Evolutionary conservation across 2,797 vertebrate genomes (phyloP).

Genomic region (Xenopus petersii): DNA sequence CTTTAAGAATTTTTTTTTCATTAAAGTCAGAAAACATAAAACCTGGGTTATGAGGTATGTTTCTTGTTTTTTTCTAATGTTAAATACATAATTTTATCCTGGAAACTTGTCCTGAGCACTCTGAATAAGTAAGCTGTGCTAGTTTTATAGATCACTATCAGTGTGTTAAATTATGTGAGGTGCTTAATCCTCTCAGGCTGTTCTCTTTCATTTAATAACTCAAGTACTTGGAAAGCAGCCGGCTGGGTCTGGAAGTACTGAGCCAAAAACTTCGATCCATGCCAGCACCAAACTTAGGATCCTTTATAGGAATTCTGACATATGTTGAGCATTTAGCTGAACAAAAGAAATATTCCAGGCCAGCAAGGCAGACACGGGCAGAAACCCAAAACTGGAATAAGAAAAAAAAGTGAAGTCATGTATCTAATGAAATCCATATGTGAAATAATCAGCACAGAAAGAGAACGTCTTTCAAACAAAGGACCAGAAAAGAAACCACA

Average conservation of each 20-base stretch:
- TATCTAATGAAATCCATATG: conserved; percentile 46
- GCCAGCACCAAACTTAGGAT: conserved; percentile 30
- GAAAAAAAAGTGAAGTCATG: conserved; percentile 27
- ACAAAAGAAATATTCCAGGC: conserved; percentile 56
- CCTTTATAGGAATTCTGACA: conserved; percentile 16
- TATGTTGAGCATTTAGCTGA: conserved; percentile 53
- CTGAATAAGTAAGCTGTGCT: conserved; percentile 35
- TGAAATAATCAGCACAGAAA: conserved; percentile 32
- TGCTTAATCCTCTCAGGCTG: conserved; percentile 49
- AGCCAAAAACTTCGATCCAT: conserved; percentile 28
- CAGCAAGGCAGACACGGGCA: conserved; percentile 34
- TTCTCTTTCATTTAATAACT: conserved; percentile 49
- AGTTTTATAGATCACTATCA: conserved; percentile 46
- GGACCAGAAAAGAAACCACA: conserved; percentile 9
- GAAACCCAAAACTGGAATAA: conserved; percentile 59
- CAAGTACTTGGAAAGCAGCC: conserved; percentile 43
- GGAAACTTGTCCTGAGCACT: conserved; percentile 34
- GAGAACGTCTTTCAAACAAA: conserved; percentile 34
- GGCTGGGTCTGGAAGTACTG: conserved; percentile 35
- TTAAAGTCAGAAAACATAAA: conserved; percentile 3
- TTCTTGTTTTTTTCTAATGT: neutral
- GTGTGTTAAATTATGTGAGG: conserved; percentile 49
- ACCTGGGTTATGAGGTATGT: no score
- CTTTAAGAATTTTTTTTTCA: conserved; percentile 6
- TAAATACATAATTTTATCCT: conserved; percentile 28